Evolutionary conservation across 2,113 vertebrate species (phyloP), one percentile per base, ranked within the genome.

Genomic region (Baryphthengus martii): DNA sequence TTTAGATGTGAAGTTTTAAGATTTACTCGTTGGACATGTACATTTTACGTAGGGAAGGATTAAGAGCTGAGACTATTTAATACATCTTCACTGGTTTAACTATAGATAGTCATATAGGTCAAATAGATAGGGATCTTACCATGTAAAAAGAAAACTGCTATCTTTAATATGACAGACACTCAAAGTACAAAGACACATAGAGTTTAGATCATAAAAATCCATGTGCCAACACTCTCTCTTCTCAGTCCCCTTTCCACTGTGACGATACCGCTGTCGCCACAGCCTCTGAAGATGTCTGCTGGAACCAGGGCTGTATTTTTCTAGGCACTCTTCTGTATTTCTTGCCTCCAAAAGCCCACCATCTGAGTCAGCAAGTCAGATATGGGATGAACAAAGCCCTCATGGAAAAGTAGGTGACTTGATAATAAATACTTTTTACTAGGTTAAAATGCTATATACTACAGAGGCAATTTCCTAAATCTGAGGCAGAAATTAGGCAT

Each of bases 181-280:
- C 58, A 25, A 78, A 72, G 14, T 61, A 61, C 26, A 47, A 12
- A 26, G 17, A 17, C 35, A 44, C 9, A 23, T 25, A 47, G 39
- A 47, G 39, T 83, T 83, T 31, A 72, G 33, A 40, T 35, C 10
- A 7, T 20, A 59, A 37, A 47, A 33, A 72, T 19, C 65, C 44
- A 14, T 55, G 26, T 14, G 53, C 65, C 33, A 3, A 4, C 29
- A 11, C 16, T 28, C 13, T 14, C 26, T 40, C 26, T 71, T 76
- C n/a, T 42, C 56, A 13, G 12, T 24, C 19, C 1, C 7, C 28
- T 49, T 19, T 66, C 35, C 13, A 3, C 17, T n/a, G 24, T 25
- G 2, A 0, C 1, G 17, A 26, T 37, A 15, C 0, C 0, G 20
- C 12, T 45, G 14, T 40, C 3, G 2, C 28, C 39, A 8, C 17